Conservation (phyloP, 2,888 invertebrate genomes). For the Leptopilina syphax region DNA sequence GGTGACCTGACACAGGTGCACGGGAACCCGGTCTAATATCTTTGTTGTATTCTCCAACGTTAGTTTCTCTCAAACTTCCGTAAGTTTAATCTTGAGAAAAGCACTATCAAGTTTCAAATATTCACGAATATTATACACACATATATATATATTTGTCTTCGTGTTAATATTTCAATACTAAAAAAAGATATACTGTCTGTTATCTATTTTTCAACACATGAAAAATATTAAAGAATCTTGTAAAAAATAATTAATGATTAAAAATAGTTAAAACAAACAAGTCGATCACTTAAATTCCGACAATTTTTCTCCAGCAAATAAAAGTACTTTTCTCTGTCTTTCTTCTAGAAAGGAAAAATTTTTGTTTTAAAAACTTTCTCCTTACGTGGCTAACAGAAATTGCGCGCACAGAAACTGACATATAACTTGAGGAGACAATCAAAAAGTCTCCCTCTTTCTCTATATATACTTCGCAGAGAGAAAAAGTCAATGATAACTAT, state of each 20-base stretch:
- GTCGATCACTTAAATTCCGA: not conserved
- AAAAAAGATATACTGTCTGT: not conserved
- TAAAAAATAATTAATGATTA: not conserved
- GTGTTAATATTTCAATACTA: not conserved
- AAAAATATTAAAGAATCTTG: not conserved
- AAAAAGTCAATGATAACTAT: conserved; percentile 12
- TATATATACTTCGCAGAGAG: not conserved
- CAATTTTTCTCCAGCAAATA: not conserved
- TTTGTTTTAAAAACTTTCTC: conserved; percentile 1
- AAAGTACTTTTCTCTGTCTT: not conserved
- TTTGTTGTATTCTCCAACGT: conserved; percentile 36
- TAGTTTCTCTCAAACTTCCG: conserved; percentile 19
- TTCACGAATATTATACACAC: not conserved
- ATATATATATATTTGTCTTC: not conserved
- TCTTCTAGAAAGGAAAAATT: not conserved
- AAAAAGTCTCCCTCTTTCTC: not conserved
- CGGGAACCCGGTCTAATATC: conserved; percentile 20
- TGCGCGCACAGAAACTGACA: conserved; percentile 6
- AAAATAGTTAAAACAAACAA: too few species aligned
- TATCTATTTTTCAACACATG: not conserved
- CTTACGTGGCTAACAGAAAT: not conserved
- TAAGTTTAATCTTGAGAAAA: conserved; percentile 31
- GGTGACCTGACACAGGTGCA: conserved; percentile 29
- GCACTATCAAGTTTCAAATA: conserved; percentile 35
- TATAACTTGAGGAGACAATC: conserved; percentile 8